These are phyloP conservation scores for Valencia hispanica DNA, from an alignment of 2,797 vertebrate species.

Conservation along the genomic window DNA sequence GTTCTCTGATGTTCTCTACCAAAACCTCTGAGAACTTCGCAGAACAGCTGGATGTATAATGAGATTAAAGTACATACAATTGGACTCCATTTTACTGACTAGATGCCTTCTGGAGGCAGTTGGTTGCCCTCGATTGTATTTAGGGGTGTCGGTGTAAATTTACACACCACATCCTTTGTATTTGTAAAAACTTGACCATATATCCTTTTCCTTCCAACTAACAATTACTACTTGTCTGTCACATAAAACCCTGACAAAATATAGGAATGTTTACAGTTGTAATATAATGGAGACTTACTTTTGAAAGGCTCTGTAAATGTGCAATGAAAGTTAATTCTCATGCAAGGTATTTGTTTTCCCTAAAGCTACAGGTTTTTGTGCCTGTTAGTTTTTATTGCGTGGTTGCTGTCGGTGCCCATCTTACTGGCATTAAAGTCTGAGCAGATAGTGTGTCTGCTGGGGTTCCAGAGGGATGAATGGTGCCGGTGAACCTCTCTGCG, in stretches of 20 bases:
- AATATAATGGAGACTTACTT: background rate
- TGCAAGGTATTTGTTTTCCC: conserved; percentile 2
- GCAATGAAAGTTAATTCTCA: conserved; percentile 34
- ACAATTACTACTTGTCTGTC: background rate
- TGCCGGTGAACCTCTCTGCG: conserved; percentile 72
- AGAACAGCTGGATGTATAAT: background rate
- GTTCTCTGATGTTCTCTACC: background rate
- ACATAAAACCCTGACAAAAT: background rate
- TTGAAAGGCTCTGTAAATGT: background rate
- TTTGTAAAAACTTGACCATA: background rate
- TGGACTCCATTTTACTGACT: background rate
- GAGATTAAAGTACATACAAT: background rate
- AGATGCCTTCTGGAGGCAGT: background rate
- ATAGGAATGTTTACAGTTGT: background rate
- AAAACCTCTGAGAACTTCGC: background rate
- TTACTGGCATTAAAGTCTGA: conserved; percentile 61
- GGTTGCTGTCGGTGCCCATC: conserved; percentile 55
- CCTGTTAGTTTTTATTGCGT: conserved; percentile 45
- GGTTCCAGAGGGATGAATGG: conserved; percentile 66
- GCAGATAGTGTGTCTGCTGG: conserved; percentile 57
- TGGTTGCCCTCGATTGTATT: background rate
- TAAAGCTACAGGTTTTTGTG: conserved; percentile 34
- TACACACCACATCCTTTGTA: background rate
- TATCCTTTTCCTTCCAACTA: background rate
- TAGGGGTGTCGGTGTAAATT: background rate